Evolutionary conservation across 1,140 invertebrate genomes (phyloP), one percentile per base, ranked within the genome.

Genomic region (Oryctes rhinoceros): DNA sequence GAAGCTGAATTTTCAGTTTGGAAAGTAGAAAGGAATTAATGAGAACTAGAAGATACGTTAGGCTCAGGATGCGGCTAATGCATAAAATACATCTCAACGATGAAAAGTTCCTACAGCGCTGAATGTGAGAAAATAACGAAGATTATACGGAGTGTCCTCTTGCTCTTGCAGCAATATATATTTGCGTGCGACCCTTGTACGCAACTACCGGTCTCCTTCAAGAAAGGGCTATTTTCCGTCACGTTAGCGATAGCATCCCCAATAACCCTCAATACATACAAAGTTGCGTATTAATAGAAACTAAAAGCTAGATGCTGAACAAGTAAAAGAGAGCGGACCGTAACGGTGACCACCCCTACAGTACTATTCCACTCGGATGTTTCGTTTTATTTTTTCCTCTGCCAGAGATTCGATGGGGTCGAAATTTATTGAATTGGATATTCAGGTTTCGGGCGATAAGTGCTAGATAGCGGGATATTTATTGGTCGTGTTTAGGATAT

Each of bases 341-440:
- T 59, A 18, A 18, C 18, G 15, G 53, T 6, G 18, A 18, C 53
- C 15, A 18, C 53, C 53, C 15, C 53, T 18, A 30, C 24, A 30
- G 15, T 59, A 18, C 9, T 44, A 44, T 44, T 44, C 53, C 53
- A 18, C 18, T 59, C 15, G 18, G 53, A 59, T 59, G 53, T 18
- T 59, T 59, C 49, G 2, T 6, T 59, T 44, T 44, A 44, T 44
- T 44, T 44, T 44, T 44, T 10, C 9, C 3, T 44, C 39, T 44
- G 39, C 39, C 9, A 5, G 39, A 18, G 53, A 59, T 59, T 59
- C 53, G 53, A 59, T 18, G 53, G 53, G 53, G 53, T 59, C 18
- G 53, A n/a, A n/a, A 59, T 59, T 59, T 59, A 59, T 59, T 59
- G 53, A 59, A 59, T 59, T 59, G 53, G 53, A 18, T 59, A 59